Evolutionary conservation across 2,797 vertebrate species (phyloP).

Genomic region (Xenentodon cancila): DNA sequence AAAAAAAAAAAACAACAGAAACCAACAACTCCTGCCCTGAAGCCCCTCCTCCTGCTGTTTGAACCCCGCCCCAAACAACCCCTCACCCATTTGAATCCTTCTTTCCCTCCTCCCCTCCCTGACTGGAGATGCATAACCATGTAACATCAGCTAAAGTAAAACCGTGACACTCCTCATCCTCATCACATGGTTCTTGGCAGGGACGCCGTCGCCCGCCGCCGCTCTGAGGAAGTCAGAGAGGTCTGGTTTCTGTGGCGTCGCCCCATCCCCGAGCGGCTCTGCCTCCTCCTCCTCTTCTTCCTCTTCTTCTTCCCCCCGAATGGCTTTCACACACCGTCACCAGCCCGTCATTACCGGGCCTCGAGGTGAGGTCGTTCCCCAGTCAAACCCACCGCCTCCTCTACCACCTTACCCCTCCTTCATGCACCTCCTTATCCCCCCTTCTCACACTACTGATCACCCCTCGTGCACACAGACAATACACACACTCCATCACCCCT

Average conservation of each 20-base stretch:
- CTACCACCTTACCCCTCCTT: neutral
- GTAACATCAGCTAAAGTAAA: conserved; percentile 5
- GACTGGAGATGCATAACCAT: conserved; percentile 37
- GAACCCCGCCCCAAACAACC: conserved; percentile 5
- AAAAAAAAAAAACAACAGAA: no score
- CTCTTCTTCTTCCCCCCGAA: conserved; percentile 90
- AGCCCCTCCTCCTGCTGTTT: conserved; percentile 1
- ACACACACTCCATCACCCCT: no score
- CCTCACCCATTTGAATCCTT: neutral
- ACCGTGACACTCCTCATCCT: conserved; percentile 20
- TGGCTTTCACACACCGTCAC: conserved; percentile 96
- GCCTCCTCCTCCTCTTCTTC: conserved; percentile 57
- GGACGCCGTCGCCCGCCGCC: conserved; percentile 92
- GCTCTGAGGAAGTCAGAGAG: conserved; percentile 97
- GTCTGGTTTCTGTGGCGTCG: conserved; percentile 95
- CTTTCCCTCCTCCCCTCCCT: neutral
- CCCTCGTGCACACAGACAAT: no score
- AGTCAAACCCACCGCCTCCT: conserved; percentile 4
- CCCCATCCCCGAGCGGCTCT: conserved; percentile 84
- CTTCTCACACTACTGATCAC: no score
- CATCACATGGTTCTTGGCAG: conserved; percentile 93
- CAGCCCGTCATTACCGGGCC: conserved; percentile 96
- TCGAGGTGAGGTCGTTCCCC: conserved; percentile 91
- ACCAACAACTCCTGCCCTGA: no score
- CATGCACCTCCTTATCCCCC: conserved; percentile 10